A percentile compares a stretch with the other conserved stretches of the same genome.
phyloP scores from a whole-genome alignment of 2,797 vertebrate genomes.

The Nannoperca obscura region DNA sequence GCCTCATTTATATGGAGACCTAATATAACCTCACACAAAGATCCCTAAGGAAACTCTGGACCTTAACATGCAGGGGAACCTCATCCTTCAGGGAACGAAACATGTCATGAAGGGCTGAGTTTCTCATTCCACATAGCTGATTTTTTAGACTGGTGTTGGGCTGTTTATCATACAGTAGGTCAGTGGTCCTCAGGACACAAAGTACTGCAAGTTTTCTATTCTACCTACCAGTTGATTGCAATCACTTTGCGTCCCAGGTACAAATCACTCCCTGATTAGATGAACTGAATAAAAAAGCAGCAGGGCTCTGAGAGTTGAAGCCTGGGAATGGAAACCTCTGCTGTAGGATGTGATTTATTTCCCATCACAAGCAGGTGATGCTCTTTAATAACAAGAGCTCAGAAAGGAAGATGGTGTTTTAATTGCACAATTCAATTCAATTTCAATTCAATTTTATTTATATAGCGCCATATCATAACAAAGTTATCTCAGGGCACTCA shows the following conservation, averaged over 20 bases:
- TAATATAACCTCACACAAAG: background rate
- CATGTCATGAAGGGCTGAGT: background rate
- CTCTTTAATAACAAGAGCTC: constrained; percentile 23
- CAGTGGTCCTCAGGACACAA: constrained; percentile 13
- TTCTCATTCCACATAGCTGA: constrained; percentile 13
- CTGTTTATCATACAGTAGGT: constrained; percentile 6
- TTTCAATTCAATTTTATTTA: no score
- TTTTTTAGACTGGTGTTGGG: background rate
- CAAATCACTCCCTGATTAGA: constrained; percentile 36
- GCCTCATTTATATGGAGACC: background rate
- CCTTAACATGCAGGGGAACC: constrained; percentile 2
- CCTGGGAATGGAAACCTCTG: constrained; percentile 20
- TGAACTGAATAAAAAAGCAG: constrained; percentile 23
- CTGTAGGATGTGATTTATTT: constrained; percentile 45
- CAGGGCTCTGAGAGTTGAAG: constrained; percentile 10
- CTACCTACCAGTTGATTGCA: constrained; percentile 43
- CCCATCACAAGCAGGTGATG: constrained; percentile 23
- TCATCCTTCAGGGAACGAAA: background rate
- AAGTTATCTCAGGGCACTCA: no score
- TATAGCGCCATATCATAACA: no score
- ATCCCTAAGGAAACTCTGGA: background rate
- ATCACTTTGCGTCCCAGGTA: constrained; percentile 23
- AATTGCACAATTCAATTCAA: background rate
- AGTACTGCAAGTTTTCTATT: background rate
- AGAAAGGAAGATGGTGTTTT: background rate